Conservation (phyloP, 2,113 vertebrate species). For the Albula goreensis region DNA sequence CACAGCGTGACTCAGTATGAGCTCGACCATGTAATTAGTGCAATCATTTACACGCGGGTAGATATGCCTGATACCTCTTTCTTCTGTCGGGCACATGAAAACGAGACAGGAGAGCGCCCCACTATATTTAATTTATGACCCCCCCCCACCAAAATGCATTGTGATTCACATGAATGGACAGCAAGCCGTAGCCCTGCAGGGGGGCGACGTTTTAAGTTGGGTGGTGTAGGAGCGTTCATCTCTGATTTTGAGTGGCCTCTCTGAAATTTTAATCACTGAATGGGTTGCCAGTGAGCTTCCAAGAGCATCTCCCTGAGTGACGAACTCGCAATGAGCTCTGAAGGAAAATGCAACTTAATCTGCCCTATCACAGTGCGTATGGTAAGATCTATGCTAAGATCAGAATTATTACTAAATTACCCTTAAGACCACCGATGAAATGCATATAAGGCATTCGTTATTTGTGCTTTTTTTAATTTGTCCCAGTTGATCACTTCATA, state of each 20-base stretch:
- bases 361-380: background rate
- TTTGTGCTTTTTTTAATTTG: background rate
- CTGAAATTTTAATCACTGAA: conserved; percentile 31
- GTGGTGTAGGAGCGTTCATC: conserved; percentile 4
- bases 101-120: background rate
- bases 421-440: background rate
- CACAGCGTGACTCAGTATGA: conserved; percentile 1
- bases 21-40: conserved; percentile 19
- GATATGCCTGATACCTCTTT: background rate
- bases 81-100: background rate
- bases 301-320: conserved; percentile 5
- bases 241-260: conserved; percentile 26
- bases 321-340: background rate
- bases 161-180: conserved; percentile 20
- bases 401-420: background rate
- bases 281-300: conserved; percentile 13
- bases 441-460: background rate
- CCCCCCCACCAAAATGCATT: conserved; percentile 16
- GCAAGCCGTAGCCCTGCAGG: background rate
- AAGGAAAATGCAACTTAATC: background rate
- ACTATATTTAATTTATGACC: conserved; percentile 32
- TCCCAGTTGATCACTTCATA: no score
- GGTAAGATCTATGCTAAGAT: background rate
- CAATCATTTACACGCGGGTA: conserved; percentile 13
- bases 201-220: conserved; percentile 4